phyloP scores from a whole-genome alignment of 1,140 invertebrate species.

The Maniola jurtina region DNA sequence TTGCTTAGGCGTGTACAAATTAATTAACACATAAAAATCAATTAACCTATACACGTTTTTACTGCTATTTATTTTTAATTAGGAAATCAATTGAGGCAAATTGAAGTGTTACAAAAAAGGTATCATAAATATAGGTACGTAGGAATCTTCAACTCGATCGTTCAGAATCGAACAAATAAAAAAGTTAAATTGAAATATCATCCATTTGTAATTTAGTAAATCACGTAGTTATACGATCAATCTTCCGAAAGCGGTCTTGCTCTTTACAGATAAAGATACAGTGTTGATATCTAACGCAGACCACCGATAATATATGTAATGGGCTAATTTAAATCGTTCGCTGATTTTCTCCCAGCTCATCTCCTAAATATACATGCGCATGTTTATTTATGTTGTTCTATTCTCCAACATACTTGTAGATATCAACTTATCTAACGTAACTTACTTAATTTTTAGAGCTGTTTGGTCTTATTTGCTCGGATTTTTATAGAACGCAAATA shows the following conservation, averaged over 20 bases:
- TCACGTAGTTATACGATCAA: background rate
- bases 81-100: background rate
- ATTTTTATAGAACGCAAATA: too few relatives aligned
- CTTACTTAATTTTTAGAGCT: too few relatives aligned
- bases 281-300: background rate
- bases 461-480: too few relatives aligned
- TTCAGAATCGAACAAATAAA: background rate
- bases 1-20: slow-evolving; percentile 5
- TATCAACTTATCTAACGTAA: too few relatives aligned
- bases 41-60: slow-evolving; percentile 22
- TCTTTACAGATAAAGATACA: background rate
- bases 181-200: background rate
- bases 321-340: background rate
- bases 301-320: background rate
- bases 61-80: slow-evolving; percentile 14
- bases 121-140: background rate
- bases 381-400: too few relatives aligned
- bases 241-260: background rate
- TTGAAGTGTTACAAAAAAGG: slow-evolving; percentile 14
- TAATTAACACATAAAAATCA: slow-evolving; percentile 22
- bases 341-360: too few relatives aligned
- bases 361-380: too few relatives aligned
- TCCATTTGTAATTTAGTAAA: background rate
- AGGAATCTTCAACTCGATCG: background rate
- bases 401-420: too few relatives aligned